Evolutionary conservation across 2,113 vertebrate genomes (phyloP).

Genomic region (Crypturellus undulatus): DNA sequence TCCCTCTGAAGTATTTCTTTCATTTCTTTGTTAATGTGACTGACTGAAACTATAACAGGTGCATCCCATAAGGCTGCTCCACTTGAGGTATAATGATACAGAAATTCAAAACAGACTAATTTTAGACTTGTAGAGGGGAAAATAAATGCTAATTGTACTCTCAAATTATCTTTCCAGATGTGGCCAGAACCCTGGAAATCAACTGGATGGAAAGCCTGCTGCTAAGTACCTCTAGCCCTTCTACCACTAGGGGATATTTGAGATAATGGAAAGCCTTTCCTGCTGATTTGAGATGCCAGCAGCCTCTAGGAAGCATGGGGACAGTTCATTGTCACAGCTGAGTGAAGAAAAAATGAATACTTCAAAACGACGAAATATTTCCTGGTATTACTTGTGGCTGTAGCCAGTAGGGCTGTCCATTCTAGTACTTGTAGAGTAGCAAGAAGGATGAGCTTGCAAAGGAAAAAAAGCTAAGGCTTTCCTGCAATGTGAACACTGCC

Average conservation of each 20-base stretch:
- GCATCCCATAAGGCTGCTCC: neutral
- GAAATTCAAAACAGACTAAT: neutral
- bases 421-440: neutral
- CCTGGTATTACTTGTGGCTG: neutral
- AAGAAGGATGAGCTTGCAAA: neutral
- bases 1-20: neutral
- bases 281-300: neutral
- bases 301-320: neutral
- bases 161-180: neutral
- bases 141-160: neutral
- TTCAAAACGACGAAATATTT: neutral
- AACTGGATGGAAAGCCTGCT: neutral
- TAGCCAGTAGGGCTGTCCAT: neutral
- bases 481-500: neutral
- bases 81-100: neutral
- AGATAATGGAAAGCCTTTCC: neutral
- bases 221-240: neutral
- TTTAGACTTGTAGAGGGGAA: neutral
- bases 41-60: neutral
- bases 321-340: neutral
- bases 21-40: neutral
- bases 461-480: neutral
- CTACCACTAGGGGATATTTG: neutral
- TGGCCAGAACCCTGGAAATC: neutral
- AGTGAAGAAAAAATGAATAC: neutral